Evolutionary conservation across 1,140 invertebrate species (phyloP), one percentile per base, ranked within the genome.

Genomic region (Hydropsyche tenuis): DNA sequence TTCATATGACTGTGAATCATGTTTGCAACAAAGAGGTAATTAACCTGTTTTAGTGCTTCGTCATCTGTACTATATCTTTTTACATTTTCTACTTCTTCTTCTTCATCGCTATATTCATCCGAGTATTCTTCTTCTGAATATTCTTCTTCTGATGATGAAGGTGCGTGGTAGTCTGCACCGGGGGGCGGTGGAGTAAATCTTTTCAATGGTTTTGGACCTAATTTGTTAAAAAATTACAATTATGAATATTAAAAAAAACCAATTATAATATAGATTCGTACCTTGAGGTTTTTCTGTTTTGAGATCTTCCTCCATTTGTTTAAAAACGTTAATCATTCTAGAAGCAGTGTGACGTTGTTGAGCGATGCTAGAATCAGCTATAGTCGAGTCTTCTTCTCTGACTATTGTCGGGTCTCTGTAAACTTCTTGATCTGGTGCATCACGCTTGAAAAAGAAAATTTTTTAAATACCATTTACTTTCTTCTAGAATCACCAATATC

Each of bases 141-240:
- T 43, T 82, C 86, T 4, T 84, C 83, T 65, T 87, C 87, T 0
- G 84, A 85, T 0, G 88, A 85, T 11, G 86, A 81, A 0, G 84
- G 81, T 75, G 86, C 85, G 45, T 84, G 83, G 18, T 79, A 79
- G 65, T 85, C 86, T 53, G 88, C 89, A 68, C 89, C 91, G 71
- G 94, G 92, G 0, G 93, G 92, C 0, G 94, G 94, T 1, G 94
- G 94, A 2, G 94, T 96, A 80, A 96, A 96, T 18, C 94, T 85
- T 81, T 96, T 96, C 69, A 96, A 80, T 0, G 94, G 94, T 81
- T 94, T 95, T 0, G 89, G 93, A 22, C 89, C 89, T 87, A 79
- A 2, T 72, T 45, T 23, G 20, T 65, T 16, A 75, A 74, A 1
- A 71, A 69, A 73, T n/a, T 43, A 18, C 25, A 42, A 27, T 37